Percentiles rank a stretch among this genome's conserved stretches.
Conservation (phyloP, 2,113 vertebrate species). For the Suricata suricatta region DNA sequence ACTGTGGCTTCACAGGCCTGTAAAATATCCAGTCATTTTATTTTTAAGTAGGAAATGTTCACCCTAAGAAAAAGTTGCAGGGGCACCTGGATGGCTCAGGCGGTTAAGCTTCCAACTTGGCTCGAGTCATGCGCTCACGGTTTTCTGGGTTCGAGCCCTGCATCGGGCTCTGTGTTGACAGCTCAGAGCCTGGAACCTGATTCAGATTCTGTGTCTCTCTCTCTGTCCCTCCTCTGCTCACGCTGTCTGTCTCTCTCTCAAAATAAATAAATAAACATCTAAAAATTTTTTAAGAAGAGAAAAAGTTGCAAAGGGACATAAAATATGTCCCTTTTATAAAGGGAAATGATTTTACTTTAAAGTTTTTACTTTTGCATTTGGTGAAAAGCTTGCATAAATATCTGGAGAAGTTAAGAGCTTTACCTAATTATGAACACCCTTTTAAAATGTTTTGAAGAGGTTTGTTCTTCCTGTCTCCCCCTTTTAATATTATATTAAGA, state of each 20-base stretch:
- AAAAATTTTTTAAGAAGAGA: too few relatives aligned
- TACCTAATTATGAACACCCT: background rate
- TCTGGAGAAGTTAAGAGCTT: slow-evolving; percentile 34
- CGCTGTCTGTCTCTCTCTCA: too few relatives aligned
- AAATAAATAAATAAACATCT: too few relatives aligned
- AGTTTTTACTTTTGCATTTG: background rate
- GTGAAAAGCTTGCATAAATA: slow-evolving; percentile 32
- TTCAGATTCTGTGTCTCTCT: too few relatives aligned
- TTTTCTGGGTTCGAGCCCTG: too few relatives aligned
- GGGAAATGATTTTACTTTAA: slow-evolving; percentile 1
- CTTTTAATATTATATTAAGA: slow-evolving; percentile 36
- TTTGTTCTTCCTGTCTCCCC: background rate
- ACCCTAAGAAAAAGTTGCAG: slow-evolving; percentile 44
- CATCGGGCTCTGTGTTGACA: too few relatives aligned
- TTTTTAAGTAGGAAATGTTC: slow-evolving; percentile 54
- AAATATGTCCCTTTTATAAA: slow-evolving; percentile 27
- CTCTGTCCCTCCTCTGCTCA: too few relatives aligned
- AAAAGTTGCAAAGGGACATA: slow-evolving; percentile 34
- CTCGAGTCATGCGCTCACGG: too few relatives aligned
- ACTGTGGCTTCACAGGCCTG: slow-evolving; percentile 15
- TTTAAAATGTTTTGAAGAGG: slow-evolving; percentile 41
- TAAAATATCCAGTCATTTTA: slow-evolving; percentile 6
- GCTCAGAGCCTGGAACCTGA: too few relatives aligned
- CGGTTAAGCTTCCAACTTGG: too few relatives aligned
- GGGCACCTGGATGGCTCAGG: too few relatives aligned